Base-by-base conservation (phyloP, 2,113 vertebrate species). In the Sinocyclocheilus rhinocerous region DNA sequence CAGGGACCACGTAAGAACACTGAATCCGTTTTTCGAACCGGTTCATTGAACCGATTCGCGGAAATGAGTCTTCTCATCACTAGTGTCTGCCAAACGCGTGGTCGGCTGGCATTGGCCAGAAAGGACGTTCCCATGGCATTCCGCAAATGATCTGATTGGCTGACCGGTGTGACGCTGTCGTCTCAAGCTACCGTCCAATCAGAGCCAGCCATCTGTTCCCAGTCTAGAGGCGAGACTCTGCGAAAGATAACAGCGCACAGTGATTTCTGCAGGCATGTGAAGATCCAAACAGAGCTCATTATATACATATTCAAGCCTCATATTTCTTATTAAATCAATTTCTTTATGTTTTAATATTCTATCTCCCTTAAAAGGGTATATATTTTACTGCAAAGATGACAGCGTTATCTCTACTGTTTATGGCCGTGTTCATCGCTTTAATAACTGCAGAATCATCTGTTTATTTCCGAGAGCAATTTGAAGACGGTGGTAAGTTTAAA, bases 391-490 rank as follows among this genome's bases (percentile, higher is more conserved):
- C 39, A 87, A 76, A 77, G 5, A 95, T 94, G 94, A 88, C 92
- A 33, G 45, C 91, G 78, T 77, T 94, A 92, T 92, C 89, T 72
- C 87, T 94, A 89, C 89, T 96, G 42, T 73, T 95, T 78, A 22
- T 95, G 85, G 92, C 89, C 86, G 81, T 92, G 72, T 91, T 89
- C 76, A 84, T 92, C 76, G 90, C 91, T 33, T 92, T 91, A 69
- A 89, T 84, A 3, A 89, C 92, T 50, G 93, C 94, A 86, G 94
- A 95, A 36, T 91, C 95, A 20, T 12, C 90, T 61, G 90, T 94
- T 85, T 95, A 96, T 93, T 91, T 97, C 76, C 93, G 94, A 81
- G 96, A 97, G 87, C 94, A 95, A 86, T 97, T 96, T 91, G 94
- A 96, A 90, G 96, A 96, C 84, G 94, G 91, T 36, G 95, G 96